These are phyloP conservation scores for Papilio gigon DNA, from an alignment of 2,888 invertebrate genomes.

Conservation along the genomic window DNA sequence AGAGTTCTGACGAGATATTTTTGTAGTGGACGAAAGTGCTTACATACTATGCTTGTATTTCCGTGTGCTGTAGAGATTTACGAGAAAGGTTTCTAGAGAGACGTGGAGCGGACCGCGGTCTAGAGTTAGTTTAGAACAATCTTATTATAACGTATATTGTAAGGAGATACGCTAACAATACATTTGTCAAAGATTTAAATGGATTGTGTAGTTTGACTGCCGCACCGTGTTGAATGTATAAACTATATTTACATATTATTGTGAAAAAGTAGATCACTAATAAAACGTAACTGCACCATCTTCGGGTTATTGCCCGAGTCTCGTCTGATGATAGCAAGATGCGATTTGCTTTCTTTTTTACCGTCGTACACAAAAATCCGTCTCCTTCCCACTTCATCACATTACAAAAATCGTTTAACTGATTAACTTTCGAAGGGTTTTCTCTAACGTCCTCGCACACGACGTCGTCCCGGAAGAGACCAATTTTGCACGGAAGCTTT, in stretches of 20 bases:
- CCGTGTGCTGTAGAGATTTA: slow-evolving; percentile 31
- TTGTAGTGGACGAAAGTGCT: slow-evolving; percentile 37
- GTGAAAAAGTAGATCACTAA: too few relatives aligned
- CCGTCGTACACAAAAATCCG: not conserved
- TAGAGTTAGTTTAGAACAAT: not conserved
- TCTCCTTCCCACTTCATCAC: not conserved
- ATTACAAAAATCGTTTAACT: not conserved
- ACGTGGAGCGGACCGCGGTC: not conserved
- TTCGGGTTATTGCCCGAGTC: not conserved
- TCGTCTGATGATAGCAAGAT: not conserved
- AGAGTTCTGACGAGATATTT: slow-evolving; percentile 42
- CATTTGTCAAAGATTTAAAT: not conserved
- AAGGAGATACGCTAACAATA: not conserved
- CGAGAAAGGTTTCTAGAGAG: not conserved
- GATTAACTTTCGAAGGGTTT: slow-evolving; percentile 41
- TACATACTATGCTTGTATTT: slow-evolving; percentile 20
- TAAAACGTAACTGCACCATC: too few relatives aligned
- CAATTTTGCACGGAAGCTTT: slow-evolving; percentile 47
- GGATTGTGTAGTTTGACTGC: not conserved
- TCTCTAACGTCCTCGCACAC: slow-evolving; percentile 43
- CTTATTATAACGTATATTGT: not conserved
- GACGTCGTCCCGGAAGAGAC: slow-evolving; percentile 50
- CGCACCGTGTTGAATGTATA: too few relatives aligned
- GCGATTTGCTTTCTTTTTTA: not conserved
- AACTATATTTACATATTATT: too few relatives aligned